phyloP scores from a whole-genome alignment of 2,797 vertebrate species.

The Menidia menidia region DNA sequence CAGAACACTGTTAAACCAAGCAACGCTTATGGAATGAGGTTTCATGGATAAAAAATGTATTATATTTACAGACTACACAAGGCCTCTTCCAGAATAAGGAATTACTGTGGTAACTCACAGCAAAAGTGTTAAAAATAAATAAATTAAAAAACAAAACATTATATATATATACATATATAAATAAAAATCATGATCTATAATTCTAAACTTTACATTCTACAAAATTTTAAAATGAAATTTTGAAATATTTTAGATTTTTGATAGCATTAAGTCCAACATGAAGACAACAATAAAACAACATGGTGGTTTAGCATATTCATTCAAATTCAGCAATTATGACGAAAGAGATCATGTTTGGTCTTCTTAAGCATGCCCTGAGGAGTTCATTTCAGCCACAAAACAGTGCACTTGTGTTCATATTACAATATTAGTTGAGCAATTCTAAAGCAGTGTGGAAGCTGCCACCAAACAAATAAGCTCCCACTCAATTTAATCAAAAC shows the following conservation, averaged over 20 bases:
- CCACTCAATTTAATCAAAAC: conserved; percentile 45
- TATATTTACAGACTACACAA: conserved; percentile 27
- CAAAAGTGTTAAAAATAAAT: conserved; percentile 37
- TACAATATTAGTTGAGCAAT: conserved; percentile 7
- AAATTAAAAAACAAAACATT: too few species aligned
- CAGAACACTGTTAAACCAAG: conserved; percentile 31
- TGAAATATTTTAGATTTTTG: not conserved
- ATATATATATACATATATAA: conserved; percentile 2
- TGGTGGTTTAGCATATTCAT: conserved; percentile 7
- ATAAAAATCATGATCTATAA: conserved; percentile 39
- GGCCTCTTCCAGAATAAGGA: conserved; percentile 34
- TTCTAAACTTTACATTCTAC: conserved; percentile 28
- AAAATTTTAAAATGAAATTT: conserved; percentile 18
- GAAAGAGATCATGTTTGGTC: not conserved
- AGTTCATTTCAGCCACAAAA: conserved; percentile 7
- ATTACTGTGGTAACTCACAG: conserved; percentile 43
- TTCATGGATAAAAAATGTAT: conserved; percentile 32
- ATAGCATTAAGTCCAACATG: conserved; percentile 10
- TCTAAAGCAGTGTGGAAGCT: conserved; percentile 14
- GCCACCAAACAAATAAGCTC: conserved; percentile 34
- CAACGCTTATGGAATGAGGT: conserved; percentile 5
- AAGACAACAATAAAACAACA: conserved; percentile 4
- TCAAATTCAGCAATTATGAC: not conserved
- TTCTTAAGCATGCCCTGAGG: not conserved
- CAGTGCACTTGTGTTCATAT: not conserved